A percentile compares a stretch with the other conserved stretches of the same genome.
Conservation (phyloP, 1,140 invertebrate species). For the Drosophila busckii region DNA sequence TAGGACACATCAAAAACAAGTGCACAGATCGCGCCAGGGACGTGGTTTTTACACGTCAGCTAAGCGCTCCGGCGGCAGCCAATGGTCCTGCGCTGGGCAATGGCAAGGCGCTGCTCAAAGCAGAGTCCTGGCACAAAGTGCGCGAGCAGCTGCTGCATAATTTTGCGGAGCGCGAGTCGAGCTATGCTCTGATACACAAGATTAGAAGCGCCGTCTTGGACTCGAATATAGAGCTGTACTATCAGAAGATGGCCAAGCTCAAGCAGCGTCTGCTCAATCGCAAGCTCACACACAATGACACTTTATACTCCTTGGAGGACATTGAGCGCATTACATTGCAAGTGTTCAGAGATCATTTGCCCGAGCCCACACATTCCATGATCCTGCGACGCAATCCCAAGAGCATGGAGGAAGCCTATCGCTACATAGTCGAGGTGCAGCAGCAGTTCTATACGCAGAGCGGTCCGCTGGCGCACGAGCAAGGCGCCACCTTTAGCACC, state of each 20-base stretch:
- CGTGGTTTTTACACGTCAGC: slow-evolving; percentile 51
- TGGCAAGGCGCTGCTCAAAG: slow-evolving; percentile 25
- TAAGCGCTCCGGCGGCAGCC: slow-evolving; percentile 51
- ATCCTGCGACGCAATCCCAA: slow-evolving; percentile 59
- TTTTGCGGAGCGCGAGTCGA: slow-evolving; percentile 59
- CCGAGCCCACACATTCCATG: slow-evolving; percentile 63
- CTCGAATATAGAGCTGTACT: slow-evolving; percentile 62
- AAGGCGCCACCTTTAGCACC: slow-evolving; percentile 60
- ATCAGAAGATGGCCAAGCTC: slow-evolving; percentile 58
- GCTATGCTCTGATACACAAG: slow-evolving; percentile 58
- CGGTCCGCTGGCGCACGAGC: slow-evolving; percentile 50
- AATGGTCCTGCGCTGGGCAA: slow-evolving; percentile 14
- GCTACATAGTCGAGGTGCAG: slow-evolving; percentile 64
- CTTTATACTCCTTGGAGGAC: slow-evolving; percentile 52
- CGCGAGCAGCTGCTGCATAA: slow-evolving; percentile 56
- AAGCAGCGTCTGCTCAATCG: slow-evolving; percentile 59
- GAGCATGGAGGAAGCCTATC: slow-evolving; percentile 68
- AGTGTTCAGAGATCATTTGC: slow-evolving; percentile 58
- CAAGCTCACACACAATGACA: slow-evolving; percentile 61
- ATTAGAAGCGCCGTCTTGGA: slow-evolving; percentile 52
- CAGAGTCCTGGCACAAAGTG: slow-evolving; percentile 58
- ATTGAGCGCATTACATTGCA: slow-evolving; percentile 58
- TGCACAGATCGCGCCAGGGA: slow-evolving; percentile 60
- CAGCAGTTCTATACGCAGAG: slow-evolving; percentile 66
- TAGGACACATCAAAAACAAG: slow-evolving; percentile 61